phyloP scores from a whole-genome alignment of 2,797 vertebrate genomes.

The Staurois parvus region DNA sequence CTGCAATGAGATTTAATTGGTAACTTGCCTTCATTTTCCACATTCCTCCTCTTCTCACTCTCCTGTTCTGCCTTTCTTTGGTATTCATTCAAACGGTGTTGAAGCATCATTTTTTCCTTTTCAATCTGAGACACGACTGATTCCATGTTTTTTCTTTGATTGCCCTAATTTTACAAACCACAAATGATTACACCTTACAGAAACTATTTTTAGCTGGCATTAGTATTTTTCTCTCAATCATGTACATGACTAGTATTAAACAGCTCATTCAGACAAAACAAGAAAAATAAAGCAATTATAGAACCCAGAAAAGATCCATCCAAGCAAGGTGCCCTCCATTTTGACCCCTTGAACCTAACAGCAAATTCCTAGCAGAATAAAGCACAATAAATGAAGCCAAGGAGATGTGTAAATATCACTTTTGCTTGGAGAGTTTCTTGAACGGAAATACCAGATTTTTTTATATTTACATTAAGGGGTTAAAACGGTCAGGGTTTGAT shows the following conservation, averaged over 20 bases:
- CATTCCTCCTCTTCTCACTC: slow-evolving; percentile 91
- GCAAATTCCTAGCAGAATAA: too few relatives aligned
- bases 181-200: slow-evolving; percentile 20
- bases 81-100: slow-evolving; percentile 91
- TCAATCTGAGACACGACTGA: slow-evolving; percentile 87
- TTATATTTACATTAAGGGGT: too few relatives aligned
- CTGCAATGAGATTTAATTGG: not conserved
- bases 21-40: slow-evolving; percentile 93
- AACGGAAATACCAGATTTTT: too few relatives aligned
- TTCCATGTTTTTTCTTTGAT: slow-evolving; percentile 87
- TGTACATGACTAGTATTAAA: not conserved
- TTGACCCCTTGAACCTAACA: too few relatives aligned
- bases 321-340: too few relatives aligned
- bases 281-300: too few relatives aligned
- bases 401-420: too few relatives aligned
- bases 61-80: slow-evolving; percentile 98
- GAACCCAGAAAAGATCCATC: too few relatives aligned
- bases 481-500: too few relatives aligned
- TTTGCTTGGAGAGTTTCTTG: too few relatives aligned
- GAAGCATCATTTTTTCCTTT: slow-evolving; percentile 93
- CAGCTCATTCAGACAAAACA: too few relatives aligned
- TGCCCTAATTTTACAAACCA: slow-evolving; percentile 73
- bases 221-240: slow-evolving; percentile 13
- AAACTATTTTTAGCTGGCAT: slow-evolving; percentile 42
- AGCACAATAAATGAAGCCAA: too few relatives aligned